These are phyloP conservation scores for Scomber scombrus DNA, from an alignment of 2,113 vertebrate species.

Conservation along the genomic window DNA sequence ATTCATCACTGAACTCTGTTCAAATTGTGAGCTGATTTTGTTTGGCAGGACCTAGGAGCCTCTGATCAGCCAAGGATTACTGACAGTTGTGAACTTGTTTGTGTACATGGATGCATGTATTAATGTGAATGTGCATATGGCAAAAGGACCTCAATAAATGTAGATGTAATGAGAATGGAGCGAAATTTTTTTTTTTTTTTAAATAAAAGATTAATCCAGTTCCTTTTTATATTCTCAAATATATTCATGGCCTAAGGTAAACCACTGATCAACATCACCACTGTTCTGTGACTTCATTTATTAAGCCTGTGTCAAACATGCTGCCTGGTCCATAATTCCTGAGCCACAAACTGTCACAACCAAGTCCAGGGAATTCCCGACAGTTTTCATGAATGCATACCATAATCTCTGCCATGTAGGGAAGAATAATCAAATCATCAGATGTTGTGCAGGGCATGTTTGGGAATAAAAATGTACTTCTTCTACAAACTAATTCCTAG, in stretches of 20 bases:
- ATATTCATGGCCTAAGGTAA: slow-evolving; percentile 31
- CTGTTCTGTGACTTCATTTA: slow-evolving; percentile 31
- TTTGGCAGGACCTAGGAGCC: slow-evolving; percentile 58
- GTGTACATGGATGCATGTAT: slow-evolving; percentile 7
- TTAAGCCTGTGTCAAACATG: slow-evolving; percentile 24
- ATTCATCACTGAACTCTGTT: slow-evolving; percentile 64
- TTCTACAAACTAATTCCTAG: slow-evolving; percentile 8
- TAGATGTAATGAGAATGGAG: background rate
- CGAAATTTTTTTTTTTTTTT: too few relatives aligned
- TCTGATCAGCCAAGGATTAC: slow-evolving; percentile 40
- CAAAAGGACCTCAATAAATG: slow-evolving; percentile 11
- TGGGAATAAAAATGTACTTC: slow-evolving; percentile 15
- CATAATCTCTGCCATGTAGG: background rate
- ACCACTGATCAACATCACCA: slow-evolving; percentile 27
- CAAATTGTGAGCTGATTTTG: slow-evolving; percentile 66
- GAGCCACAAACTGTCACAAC: slow-evolving; percentile 13
- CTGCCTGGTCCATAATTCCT: slow-evolving; percentile 5
- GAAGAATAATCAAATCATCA: slow-evolving; percentile 11
- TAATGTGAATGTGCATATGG: slow-evolving; percentile 9
- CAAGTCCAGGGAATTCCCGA: slow-evolving; percentile 30
- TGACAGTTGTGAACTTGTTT: slow-evolving; percentile 41
- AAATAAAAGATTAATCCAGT: slow-evolving; percentile 8
- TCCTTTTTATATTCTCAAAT: slow-evolving; percentile 17
- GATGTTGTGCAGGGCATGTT: slow-evolving; percentile 16
- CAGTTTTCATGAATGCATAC: slow-evolving; percentile 21